Evolutionary conservation across 2,888 invertebrate species (phyloP), one percentile per base, ranked within the genome.

Genomic region (Quadroppia sp.): DNA sequence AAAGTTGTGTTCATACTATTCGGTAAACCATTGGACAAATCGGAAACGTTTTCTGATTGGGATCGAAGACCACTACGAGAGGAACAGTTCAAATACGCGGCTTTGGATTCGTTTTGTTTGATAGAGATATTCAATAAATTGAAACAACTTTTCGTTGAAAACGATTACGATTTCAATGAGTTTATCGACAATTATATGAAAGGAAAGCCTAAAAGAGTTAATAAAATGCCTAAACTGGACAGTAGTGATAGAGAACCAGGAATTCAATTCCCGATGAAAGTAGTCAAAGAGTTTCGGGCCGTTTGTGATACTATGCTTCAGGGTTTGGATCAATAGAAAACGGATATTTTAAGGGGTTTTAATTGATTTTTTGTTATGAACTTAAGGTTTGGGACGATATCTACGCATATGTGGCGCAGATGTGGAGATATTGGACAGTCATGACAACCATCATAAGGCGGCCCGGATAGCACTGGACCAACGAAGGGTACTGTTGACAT

Each of bases 11-110:
- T 89, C 80, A 83, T 88, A 53, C 90, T 91, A 81, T 86, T 92
- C 80, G 92, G 92, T 7, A 84, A 86, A 73, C 88, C 89, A 61
- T 83, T 94, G 56, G 88, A 91, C 82, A 94, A 94, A 82, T 87
- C 88, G n/a, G 91, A 94, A 83, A 93, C 93, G 80, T 91, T 92
- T 83, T 92, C 92, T 0, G 92, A 94, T 82, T 94, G 94, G 94
- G 90, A 92, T 80, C 87, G 89, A 78, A 85, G 94, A 78, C 94
- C 94, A 13, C 81, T 94, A 71, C 84, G 92, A 69, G 84, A 86
- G 56, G 88, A 88, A 76, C 94, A 94, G 84, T 86, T 92, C 75
- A 82, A 85, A 59, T 94, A 94, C 85, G 93, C 93, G 87, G 93
- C 94, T 42, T 83, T 93, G 72, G 95, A 96, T 85, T 93, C 94